A percentile compares a stretch with the other conserved stretches of the same genome.
phyloP scores from a whole-genome alignment of 2,797 vertebrate species.

The Rhinophrynus dorsalis region DNA sequence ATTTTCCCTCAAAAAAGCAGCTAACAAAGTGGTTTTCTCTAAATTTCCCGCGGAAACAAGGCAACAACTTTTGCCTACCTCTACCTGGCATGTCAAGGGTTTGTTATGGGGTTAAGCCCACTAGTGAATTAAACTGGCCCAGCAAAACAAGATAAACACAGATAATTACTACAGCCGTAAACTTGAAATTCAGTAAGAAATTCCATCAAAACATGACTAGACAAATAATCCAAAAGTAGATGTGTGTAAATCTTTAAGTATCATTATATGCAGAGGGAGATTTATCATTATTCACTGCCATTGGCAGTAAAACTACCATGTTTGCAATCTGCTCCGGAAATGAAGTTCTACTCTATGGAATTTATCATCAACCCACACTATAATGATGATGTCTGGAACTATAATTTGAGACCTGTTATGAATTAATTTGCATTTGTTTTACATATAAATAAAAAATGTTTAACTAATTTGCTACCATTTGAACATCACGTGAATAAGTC shows the following conservation, averaged over 20 bases:
- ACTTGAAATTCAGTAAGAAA: no score
- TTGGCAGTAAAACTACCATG: conserved; percentile 7
- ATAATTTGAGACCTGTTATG: conserved; percentile 1
- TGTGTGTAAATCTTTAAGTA: not conserved
- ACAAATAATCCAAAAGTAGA: not conserved
- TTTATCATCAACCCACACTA: not conserved
- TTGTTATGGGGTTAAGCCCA: no score
- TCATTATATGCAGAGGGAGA: not conserved
- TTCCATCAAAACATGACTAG: not conserved
- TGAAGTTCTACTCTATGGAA: not conserved
- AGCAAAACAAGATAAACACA: no score
- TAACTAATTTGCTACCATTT: not conserved
- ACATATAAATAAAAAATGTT: not conserved
- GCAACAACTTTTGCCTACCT: no score
- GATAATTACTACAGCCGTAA: no score
- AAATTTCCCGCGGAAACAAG: no score
- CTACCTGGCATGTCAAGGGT: no score
- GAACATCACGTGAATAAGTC: not conserved
- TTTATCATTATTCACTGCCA: not conserved
- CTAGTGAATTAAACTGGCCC: no score
- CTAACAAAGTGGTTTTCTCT: no score
- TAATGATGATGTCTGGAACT: conserved; percentile 2
- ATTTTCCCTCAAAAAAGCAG: no score
- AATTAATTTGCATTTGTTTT: conserved; percentile 9
- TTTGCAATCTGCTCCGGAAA: conserved; percentile 1